phyloP scores from a whole-genome alignment of 2,888 invertebrate genomes.

The Geotrupes spiniger region DNA sequence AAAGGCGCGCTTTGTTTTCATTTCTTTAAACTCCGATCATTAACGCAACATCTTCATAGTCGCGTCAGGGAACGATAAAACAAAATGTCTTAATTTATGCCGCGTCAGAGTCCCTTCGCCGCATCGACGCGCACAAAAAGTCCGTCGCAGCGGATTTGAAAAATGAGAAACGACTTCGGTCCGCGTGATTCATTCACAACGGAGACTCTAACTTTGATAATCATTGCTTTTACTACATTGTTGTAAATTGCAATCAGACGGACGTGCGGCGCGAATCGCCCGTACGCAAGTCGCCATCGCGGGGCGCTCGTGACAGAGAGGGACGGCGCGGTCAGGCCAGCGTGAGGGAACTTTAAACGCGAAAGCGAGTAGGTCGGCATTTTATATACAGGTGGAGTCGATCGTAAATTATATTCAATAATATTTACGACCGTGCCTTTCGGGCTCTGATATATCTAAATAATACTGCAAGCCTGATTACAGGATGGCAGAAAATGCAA shows the following conservation, averaged over 20 bases:
- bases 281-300: conserved; percentile 12
- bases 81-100: too few species aligned
- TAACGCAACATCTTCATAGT: too few species aligned
- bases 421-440: conserved; percentile 48
- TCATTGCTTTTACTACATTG: conserved; percentile 31
- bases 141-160: not conserved
- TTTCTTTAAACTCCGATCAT: too few species aligned
- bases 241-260: conserved; percentile 35
- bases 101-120: too few species aligned
- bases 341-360: not conserved
- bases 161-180: conserved; percentile 3
- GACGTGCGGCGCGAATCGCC: conserved; percentile 21
- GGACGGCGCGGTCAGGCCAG: not conserved
- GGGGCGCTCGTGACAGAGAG: not conserved
- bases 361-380: conserved; percentile 28
- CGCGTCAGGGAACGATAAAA: too few species aligned
- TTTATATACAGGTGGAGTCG: conserved; percentile 38
- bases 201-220: conserved; percentile 25
- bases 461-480: conserved; percentile 31
- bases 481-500: conserved; percentile 13
- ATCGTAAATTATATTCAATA: conserved; percentile 49
- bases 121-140: too few species aligned
- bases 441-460: conserved; percentile 46
- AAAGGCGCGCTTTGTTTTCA: too few species aligned
- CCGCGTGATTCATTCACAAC: not conserved